Evolutionary conservation across 2,888 invertebrate genomes (phyloP), one percentile per base, ranked within the genome.

Genomic region (Epiblema foenella): DNA sequence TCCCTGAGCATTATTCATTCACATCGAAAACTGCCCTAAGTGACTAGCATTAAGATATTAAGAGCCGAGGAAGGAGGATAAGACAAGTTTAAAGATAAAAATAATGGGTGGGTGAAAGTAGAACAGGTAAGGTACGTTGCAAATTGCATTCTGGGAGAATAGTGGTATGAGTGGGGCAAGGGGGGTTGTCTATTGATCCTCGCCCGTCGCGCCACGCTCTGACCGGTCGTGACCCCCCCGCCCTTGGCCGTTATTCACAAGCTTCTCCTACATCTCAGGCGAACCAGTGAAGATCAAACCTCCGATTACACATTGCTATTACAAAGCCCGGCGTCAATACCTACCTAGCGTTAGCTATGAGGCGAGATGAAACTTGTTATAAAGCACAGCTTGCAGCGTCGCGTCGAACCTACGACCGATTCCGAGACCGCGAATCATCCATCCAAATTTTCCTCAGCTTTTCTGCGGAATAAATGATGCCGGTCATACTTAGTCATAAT

Each of bases 141-240:
- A 85, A 85, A 87, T 83, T 89, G 88, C 88, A 88, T 83, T 81
- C 76, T 81, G 76, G 70, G 24, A 52, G 58, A 52, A 46, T 33
- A 73, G 76, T 78, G 79, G 78, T 74, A 77, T 73, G 73, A 68
- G 72, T 73, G 77, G 81, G 79, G 79, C 79, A 74, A 82, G 78
- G 77, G 81, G 81, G 84, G 79, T 79, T 78, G 78, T 64, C 81
- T 90, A 91, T 92, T 88, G 91, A 93, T 93, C 90, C 79, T 78
- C 77, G 76, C 81, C 82, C 84, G 91, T 89, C 91, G 90, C 91
- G 93, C 80, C 92, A 86, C 81, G 80, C 84, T 83, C 77, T 93
- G 93, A 93, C 93, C 93, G 89, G 86, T 83, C 87, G 78, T 93
- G 89, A 93, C 93, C 88, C 83, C 83, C 78, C 80, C 84, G 85